Evolutionary conservation across 2,888 invertebrate genomes (phyloP).

Genomic region (Tetranychus truncatus): DNA sequence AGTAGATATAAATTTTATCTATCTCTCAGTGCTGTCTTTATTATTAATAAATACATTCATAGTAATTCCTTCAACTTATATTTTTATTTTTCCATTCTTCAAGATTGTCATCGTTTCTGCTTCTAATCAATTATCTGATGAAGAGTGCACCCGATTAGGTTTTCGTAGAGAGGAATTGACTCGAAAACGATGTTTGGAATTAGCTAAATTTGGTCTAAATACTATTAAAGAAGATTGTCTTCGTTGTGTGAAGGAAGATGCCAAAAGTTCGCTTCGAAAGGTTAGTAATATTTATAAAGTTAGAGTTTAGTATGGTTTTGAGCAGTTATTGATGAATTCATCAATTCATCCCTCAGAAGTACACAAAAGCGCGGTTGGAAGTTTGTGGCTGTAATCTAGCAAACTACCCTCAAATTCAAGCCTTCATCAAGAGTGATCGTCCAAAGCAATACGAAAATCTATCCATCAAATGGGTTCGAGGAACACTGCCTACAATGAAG

Average conservation of each 20-base stretch:
- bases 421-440: conserved; percentile 75
- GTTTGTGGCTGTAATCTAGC: conserved; percentile 78
- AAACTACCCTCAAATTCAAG: conserved; percentile 15
- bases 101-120: neutral
- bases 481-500: conserved; percentile 81
- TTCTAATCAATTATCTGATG: conserved; percentile 43
- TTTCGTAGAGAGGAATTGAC: conserved; percentile 65
- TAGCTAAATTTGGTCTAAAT: conserved; percentile 53
- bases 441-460: conserved; percentile 77
- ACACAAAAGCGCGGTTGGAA: conserved; percentile 75
- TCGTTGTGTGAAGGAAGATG: conserved; percentile 52
- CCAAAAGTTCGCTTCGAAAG: conserved; percentile 43
- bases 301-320: neutral
- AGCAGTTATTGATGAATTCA: conserved; percentile 10
- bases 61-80: neutral
- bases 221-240: conserved; percentile 50
- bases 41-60: neutral
- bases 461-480: conserved; percentile 74
- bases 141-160: conserved; percentile 66
- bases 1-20: too few relatives aligned
- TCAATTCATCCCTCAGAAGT: conserved; percentile 39
- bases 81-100: neutral
- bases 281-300: conserved; percentile 15
- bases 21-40: neutral
- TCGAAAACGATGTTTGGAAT: conserved; percentile 70